Evolutionary conservation across 2,888 invertebrate species (phyloP).

Genomic region (Steinernema carpocapsae): DNA sequence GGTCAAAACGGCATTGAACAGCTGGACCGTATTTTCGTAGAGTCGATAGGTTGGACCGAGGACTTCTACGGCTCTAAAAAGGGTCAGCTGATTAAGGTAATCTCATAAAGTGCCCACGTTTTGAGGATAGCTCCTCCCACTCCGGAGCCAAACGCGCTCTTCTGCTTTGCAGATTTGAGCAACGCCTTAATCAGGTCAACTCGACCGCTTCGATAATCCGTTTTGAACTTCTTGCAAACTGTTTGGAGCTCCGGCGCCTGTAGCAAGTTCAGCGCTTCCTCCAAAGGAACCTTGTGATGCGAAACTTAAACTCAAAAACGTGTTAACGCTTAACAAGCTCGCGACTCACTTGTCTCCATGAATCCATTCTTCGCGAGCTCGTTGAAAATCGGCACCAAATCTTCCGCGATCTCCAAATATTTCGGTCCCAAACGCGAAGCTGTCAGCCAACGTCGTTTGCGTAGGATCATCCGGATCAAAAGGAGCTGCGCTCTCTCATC

Average conservation of each 20-base stretch:
- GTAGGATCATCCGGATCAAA: not conserved
- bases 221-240: conserved; percentile 16
- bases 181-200: not conserved
- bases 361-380: not conserved
- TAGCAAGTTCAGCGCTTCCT: not conserved
- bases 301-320: not conserved
- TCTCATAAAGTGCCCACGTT: not conserved
- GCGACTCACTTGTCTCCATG: not conserved
- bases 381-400: not conserved
- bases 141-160: not conserved
- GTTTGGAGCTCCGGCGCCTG: conserved; percentile 3
- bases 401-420: not conserved
- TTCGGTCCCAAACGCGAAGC: not conserved
- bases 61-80: conserved; percentile 38
- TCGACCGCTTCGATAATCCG: not conserved
- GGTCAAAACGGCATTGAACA: conserved; percentile 54
- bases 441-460: conserved; percentile 6
- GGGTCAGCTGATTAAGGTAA: not conserved
- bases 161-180: conserved; percentile 1
- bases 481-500: not conserved
- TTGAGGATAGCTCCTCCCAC: conserved; percentile 11
- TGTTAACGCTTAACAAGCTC: not conserved
- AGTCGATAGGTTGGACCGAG: conserved; percentile 50
- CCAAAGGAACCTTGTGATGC: not conserved
- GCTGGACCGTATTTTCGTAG: conserved; percentile 35